A percentile compares a stretch with the other conserved stretches of the same genome.
These are phyloP conservation scores for Plecturocebus donacophilus DNA, from an alignment of 2,113 vertebrate genomes.

Conservation along the genomic window DNA sequence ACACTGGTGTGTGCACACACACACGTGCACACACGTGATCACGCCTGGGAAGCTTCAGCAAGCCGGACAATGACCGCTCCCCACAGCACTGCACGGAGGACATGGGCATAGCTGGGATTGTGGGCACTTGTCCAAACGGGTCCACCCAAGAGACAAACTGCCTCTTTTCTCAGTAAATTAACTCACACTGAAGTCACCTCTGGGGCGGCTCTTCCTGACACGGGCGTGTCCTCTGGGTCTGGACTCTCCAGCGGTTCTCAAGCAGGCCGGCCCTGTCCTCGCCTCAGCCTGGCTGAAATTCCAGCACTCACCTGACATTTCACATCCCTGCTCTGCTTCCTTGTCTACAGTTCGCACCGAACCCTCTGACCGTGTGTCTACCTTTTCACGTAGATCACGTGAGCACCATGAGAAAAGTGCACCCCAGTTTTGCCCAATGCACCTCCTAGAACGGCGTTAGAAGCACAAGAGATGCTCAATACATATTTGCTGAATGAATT, in stretches of 20 bases:
- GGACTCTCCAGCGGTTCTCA: rapidly evolving
- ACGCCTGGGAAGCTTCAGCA: not conserved
- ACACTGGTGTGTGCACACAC: too few relatives aligned
- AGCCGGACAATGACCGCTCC: not conserved
- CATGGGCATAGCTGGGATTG: not conserved
- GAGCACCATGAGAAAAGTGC: not conserved
- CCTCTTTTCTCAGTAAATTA: not conserved
- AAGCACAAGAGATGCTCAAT: not conserved
- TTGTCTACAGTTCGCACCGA: not conserved
- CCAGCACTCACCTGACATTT: not conserved
- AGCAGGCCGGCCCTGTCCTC: not conserved
- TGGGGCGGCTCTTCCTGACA: not conserved
- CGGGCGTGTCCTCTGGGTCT: rapidly evolving
- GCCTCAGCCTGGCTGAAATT: not conserved
- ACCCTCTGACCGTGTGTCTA: rapidly evolving
- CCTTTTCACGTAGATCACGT: not conserved
- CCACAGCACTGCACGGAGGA: not conserved
- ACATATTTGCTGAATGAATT: not conserved
- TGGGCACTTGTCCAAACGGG: not conserved
- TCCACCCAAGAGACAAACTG: not conserved
- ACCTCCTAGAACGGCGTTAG: rapidly evolving
- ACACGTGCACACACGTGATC: too few relatives aligned
- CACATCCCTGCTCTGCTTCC: not conserved
- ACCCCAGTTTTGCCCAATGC: not conserved
- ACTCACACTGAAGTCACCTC: not conserved